These are phyloP conservation scores for Eulemur rufifrons DNA, from an alignment of 2,113 vertebrate species.

Conservation along the genomic window DNA sequence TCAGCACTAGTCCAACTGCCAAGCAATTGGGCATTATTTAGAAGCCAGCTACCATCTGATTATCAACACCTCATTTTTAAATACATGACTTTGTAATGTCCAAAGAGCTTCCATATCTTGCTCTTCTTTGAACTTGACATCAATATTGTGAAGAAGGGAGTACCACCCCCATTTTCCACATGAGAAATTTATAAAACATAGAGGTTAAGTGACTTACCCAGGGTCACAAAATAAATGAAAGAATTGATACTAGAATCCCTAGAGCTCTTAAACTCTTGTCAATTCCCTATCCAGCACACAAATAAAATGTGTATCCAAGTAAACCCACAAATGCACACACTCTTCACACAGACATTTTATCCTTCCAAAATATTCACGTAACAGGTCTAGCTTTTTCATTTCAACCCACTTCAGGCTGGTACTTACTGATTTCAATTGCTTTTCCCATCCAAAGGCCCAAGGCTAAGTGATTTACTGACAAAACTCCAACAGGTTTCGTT, in stretches of 20 bases:
- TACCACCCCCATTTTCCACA: background rate
- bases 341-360: background rate
- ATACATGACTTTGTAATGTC: background rate
- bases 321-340: background rate
- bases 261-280: background rate
- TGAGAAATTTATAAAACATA: background rate
- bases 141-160: background rate
- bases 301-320: background rate
- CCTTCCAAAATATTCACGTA: conserved; percentile 17
- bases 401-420: conserved; percentile 68
- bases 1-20: background rate
- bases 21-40: background rate
- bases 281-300: background rate
- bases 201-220: background rate
- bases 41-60: background rate
- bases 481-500: conserved; percentile 61
- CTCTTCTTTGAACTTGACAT: background rate
- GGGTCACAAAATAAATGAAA: conserved; percentile 31
- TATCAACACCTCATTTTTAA: background rate
- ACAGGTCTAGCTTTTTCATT: conserved; percentile 25
- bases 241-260: background rate
- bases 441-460: conserved; percentile 67
- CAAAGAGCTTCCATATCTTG: background rate
- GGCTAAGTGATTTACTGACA: conserved; percentile 55
- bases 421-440: conserved; percentile 77